These are phyloP conservation scores for Pandemis cinnamomeana DNA, from an alignment of 2,888 invertebrate species.

Conservation along the genomic window DNA sequence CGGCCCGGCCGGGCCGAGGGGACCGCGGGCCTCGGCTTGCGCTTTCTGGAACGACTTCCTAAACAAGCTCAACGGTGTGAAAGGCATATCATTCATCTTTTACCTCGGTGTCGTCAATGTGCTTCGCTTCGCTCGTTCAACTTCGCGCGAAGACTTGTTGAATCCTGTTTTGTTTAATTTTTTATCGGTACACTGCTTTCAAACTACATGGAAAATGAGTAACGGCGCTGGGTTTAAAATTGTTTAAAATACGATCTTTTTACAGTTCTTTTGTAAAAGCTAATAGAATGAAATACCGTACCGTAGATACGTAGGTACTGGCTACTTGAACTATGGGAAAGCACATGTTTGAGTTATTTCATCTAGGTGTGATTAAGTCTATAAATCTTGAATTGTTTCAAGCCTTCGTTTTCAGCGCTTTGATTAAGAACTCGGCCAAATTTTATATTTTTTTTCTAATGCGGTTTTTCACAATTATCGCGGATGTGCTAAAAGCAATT, in stretches of 20 bases:
- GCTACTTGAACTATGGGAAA: no score
- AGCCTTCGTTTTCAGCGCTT: no score
- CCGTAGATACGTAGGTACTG: background rate
- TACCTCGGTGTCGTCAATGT: conserved; percentile 34
- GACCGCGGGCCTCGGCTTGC: conserved; percentile 94
- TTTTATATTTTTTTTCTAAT: no score
- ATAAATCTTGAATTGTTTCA: no score
- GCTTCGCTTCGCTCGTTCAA: conserved; percentile 27
- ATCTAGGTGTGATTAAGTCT: no score
- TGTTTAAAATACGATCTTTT: background rate
- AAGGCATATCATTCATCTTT: conserved; percentile 42
- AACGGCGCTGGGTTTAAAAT: background rate
- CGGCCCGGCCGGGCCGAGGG: conserved; percentile 85
- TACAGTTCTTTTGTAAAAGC: background rate
- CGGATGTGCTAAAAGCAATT: conserved; percentile 21
- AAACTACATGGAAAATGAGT: no score
- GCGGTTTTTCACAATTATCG: background rate
- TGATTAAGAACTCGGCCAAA: no score
- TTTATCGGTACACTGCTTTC: no score
- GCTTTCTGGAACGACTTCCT: conserved; percentile 99
- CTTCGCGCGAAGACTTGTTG: background rate
- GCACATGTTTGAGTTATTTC: no score
- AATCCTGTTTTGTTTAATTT: background rate
- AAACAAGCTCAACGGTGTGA: conserved; percentile 91
- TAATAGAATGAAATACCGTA: background rate